Percentiles rank a stretch among this genome's conserved stretches.
Evolutionary conservation across 2,113 vertebrate genomes (phyloP).

Genomic region (Fregata magnificens): DNA sequence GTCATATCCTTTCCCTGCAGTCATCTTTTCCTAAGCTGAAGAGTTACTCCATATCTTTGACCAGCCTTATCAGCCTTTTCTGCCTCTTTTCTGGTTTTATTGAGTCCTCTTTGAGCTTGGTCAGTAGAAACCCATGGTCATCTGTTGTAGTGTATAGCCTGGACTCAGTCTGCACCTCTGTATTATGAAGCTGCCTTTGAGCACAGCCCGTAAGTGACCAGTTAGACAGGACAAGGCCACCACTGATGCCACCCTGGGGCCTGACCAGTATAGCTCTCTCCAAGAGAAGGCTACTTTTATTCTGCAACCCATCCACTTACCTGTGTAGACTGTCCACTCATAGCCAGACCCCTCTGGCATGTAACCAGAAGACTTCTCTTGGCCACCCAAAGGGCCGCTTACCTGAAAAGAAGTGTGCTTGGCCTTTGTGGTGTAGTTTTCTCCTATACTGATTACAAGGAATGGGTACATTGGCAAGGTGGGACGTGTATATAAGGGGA

Average conservation of each 20-base stretch:
- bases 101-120: background rate
- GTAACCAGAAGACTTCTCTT: background rate
- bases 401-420: background rate
- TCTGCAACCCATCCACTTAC: background rate
- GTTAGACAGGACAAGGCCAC: background rate
- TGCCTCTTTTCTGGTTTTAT: background rate
- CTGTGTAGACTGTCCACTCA: background rate
- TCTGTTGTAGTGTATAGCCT: background rate
- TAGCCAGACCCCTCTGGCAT: background rate
- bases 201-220: background rate
- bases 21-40: background rate
- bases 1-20: background rate
- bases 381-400: background rate
- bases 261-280: background rate
- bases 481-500: background rate
- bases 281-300: background rate
- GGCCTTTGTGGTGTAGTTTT: background rate
- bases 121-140: background rate
- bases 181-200: background rate
- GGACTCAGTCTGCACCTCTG: background rate
- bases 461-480: background rate
- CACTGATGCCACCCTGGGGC: background rate
- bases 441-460: background rate
- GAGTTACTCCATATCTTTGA: fast-evolving
- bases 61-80: background rate